Evolutionary conservation across 2,888 invertebrate species (phyloP), one percentile per base, ranked within the genome.

Genomic region (Galerucella calmariensis): DNA sequence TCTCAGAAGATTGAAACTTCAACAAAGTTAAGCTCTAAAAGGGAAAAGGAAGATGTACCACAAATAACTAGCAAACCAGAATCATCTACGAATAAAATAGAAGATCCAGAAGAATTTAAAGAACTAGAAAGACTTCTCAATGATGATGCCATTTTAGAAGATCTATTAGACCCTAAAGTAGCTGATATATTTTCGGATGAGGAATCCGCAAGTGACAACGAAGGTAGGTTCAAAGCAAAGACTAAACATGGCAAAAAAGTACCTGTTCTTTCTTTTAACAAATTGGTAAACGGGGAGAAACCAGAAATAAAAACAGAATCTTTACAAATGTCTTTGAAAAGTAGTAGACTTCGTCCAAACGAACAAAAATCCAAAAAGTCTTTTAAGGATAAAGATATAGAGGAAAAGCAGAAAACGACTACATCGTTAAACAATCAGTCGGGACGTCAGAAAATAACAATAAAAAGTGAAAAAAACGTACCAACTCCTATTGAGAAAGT

Each of bases 101-200:
- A 41, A 41, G 73, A 74, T 44, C 75, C 78, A 0, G 82, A 82
- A n/a, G 82, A 81, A 53, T 74, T 81, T 48, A 72, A 77, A 51
- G 79, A 79, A 35, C 73, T 79, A 9, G 79, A 79, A 59, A 74
- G 73, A 59, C 76, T 79, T 12, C 77, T 79, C 27, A 78, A 82
- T 48, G 83, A 82, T 70, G 83, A 84, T 58, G 68, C 83, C 20
- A 67, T 81, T 8, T 81, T 83, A 44, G 83, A 83, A 5, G 78
- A 85, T 14, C 80, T 83, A 9, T 72, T 85, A 51, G 82, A 84
- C 58, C 80, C 83, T 2, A 85, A 83, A 77, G 80, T 86, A 5
- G 85, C 84, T 44, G 85, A 86, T 79, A 76, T 88, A 9, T 87
- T 88, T 78, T 87, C 86, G 0, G 87, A 87, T 73, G 88, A 87